These are phyloP conservation scores for Drosophila lacteicornis DNA, from an alignment of 1,140 invertebrate genomes.

Conservation along the genomic window DNA sequence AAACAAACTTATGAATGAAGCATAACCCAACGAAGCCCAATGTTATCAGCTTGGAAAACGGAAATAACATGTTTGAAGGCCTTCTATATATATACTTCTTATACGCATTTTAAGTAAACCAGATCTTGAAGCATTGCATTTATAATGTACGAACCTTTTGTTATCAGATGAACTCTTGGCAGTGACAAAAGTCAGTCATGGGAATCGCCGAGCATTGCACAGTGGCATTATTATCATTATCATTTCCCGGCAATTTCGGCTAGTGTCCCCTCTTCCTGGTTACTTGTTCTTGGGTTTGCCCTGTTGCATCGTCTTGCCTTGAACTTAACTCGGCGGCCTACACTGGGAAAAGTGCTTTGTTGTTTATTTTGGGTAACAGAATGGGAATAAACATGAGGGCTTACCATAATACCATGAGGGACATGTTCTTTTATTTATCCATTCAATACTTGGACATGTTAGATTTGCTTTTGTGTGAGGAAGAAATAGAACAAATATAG, in stretches of 20 bases:
- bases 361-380: too few relatives aligned
- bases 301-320: conserved; percentile 26
- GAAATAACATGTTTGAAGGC: background rate
- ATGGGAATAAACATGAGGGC: too few relatives aligned
- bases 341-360: background rate
- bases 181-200: conserved; percentile 13
- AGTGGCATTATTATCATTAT: conserved; percentile 8
- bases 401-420: too few relatives aligned
- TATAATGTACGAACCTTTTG: background rate
- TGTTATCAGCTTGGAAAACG: background rate
- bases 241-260: conserved; percentile 17
- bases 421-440: too few relatives aligned
- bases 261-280: conserved; percentile 24
- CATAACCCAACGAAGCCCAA: too few relatives aligned
- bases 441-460: too few relatives aligned
- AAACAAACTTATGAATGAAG: too few relatives aligned
- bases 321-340: conserved; percentile 10
- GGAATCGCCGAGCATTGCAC: conserved; percentile 9
- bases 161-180: conserved; percentile 21
- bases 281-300: conserved; percentile 12
- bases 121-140: conserved; percentile 3
- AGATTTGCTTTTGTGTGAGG: too few relatives aligned
- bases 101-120: background rate
- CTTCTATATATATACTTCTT: background rate
- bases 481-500: too few relatives aligned